Base-by-base conservation (phyloP, 1,140 invertebrate genomes). In the Papilio glaucus region DNA sequence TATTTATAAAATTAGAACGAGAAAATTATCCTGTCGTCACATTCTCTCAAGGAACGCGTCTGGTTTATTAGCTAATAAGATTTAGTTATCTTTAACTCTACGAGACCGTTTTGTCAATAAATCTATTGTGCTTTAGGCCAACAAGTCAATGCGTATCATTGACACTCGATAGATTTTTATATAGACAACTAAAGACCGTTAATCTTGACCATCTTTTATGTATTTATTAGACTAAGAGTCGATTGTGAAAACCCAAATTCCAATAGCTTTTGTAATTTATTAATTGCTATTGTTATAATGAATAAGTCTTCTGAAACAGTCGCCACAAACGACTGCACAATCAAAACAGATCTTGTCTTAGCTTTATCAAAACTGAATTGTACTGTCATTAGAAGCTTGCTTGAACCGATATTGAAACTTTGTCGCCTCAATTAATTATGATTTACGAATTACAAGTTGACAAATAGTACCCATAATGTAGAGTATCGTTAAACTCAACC, bases 341-440 rank as follows among this genome's bases (percentile, higher is more conserved):
- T 38, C 73, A 71, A 74, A 42, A 71, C 42, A 49, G 24, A 68
- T 74, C 73, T 75, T 42, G 69, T 77, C 79, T 76, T 49, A 62
- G 72, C 78, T 77, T 81, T 76, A 84, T 84, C 78, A 82, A 80
- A 84, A 84, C 77, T 75, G 74, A 75, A 84, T 82, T 82, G 74
- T 72, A 49, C 15, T 72, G 69, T 75, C 73, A 78, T 82, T 80
- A 82, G 77, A 18, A 37, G 29, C 60, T 65, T 53, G n/a, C 45
- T 53, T 12, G 15, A 65, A 62, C 33, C 49, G 63, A 42, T 68
- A 53, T 57, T 37, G 57, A 77, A 84, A 82, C 77, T 82, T 82
- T 82, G 77, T 82, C 80, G 76, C 77, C 76, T 71, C 79, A 72
- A 84, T 84, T 84, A 84, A 84, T 84, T 82, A 80, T 76, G 71